Percentiles rank a stretch among this genome's conserved stretches.
Conservation (phyloP, 2,113 vertebrate species). For the Butorides virescens region DNA sequence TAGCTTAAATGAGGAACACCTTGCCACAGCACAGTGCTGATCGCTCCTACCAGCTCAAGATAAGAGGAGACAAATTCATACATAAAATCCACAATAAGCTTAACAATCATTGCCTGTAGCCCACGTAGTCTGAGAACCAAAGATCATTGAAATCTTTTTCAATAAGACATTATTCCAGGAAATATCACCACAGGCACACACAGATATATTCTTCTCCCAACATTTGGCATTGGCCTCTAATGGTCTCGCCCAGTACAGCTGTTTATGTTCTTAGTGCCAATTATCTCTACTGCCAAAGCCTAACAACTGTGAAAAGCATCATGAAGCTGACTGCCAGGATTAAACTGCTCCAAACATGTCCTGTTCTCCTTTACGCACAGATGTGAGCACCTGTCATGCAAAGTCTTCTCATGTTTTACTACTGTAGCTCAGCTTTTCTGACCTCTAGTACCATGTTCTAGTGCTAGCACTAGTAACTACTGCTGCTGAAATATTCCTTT, state of each 20-base stretch:
- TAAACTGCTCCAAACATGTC: not conserved
- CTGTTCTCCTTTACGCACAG: not conserved
- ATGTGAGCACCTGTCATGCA: not conserved
- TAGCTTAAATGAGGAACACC: not conserved
- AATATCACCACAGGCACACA: not conserved
- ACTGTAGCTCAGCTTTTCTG: not conserved
- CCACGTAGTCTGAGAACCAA: not conserved
- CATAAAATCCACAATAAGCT: not conserved
- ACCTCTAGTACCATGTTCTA: not conserved
- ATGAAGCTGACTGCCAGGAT: not conserved
- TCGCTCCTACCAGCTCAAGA: not conserved
- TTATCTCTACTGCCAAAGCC: constrained; percentile 2
- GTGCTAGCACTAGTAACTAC: not conserved
- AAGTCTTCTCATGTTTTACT: not conserved
- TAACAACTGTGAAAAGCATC: constrained; percentile 9
- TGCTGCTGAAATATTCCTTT: not conserved
- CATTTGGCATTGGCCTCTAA: not conserved
- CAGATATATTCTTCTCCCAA: not conserved
- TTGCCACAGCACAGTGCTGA: not conserved
- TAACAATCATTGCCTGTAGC: not conserved
- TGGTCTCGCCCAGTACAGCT: not conserved
- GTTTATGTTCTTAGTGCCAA: not conserved
- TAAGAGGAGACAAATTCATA: not conserved
- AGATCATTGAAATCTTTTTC: not conserved
- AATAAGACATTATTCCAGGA: not conserved